Conservation (phyloP, 2,797 vertebrate species). For the Monodelphis domestica region DNA sequence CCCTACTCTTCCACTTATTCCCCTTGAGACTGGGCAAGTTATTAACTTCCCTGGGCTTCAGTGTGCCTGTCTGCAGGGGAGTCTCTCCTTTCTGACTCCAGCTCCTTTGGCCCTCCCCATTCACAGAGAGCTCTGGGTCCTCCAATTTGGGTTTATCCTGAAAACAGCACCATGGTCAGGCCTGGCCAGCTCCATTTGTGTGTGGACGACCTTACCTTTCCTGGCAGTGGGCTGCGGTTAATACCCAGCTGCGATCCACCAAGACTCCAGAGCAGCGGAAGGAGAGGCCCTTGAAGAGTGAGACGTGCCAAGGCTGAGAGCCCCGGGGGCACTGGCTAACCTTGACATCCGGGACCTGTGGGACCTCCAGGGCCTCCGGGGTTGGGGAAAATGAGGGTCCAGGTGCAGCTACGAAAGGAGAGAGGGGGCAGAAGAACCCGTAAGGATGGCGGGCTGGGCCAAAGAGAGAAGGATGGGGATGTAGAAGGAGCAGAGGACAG, state of each 20-base stretch:
- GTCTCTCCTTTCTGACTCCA: not conserved
- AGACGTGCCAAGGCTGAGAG: constrained; percentile 87
- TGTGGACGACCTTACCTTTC: constrained; percentile 9
- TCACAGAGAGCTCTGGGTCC: not conserved
- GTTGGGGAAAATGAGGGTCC: not conserved
- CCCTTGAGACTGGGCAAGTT: not conserved
- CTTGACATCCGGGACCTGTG: not conserved
- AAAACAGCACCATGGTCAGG: not conserved
- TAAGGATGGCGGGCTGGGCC: not conserved
- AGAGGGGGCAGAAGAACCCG: not conserved
- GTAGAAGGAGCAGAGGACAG: not conserved
- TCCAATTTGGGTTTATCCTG: not conserved
- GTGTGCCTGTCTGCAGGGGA: not conserved
- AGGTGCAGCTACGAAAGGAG: not conserved
- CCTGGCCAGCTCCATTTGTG: constrained; percentile 28
- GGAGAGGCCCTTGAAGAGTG: constrained; percentile 73
- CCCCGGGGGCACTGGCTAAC: constrained; percentile 77
- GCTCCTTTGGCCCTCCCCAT: not conserved
- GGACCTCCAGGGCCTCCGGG: not conserved
- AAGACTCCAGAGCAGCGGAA: constrained; percentile 85
- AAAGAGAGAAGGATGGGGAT: not conserved
- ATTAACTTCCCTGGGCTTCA: not conserved
- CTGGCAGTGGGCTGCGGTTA: constrained; percentile 80
- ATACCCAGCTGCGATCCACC: constrained; percentile 84
- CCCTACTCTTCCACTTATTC: too few species aligned